Evolutionary conservation across 2,113 vertebrate species (phyloP).

Genomic region (Tringa solitaria): DNA sequence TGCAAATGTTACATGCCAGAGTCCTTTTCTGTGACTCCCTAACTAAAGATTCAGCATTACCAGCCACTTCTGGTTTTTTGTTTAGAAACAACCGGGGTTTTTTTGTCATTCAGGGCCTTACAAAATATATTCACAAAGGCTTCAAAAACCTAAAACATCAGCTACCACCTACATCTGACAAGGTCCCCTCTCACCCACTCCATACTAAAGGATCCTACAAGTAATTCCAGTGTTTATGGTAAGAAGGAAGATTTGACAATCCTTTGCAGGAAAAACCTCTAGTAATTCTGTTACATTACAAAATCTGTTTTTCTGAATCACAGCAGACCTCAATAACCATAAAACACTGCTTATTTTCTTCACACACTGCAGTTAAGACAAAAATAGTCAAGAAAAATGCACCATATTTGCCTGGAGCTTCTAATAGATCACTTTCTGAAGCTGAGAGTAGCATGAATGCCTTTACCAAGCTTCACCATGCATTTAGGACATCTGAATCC

Average conservation of each 20-base stretch:
- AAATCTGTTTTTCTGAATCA: neutral
- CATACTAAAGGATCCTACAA: neutral
- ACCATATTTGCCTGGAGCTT: neutral
- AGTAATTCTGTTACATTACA: neutral
- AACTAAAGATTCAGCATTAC: neutral
- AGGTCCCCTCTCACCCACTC: neutral
- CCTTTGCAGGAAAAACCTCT: neutral
- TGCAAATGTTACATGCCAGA: neutral
- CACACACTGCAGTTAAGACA: neutral
- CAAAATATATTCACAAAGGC: neutral
- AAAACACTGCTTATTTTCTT: neutral
- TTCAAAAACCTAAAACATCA: neutral
- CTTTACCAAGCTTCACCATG: neutral
- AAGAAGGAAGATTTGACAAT: neutral
- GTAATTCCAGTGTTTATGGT: neutral
- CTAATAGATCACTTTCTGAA: neutral
- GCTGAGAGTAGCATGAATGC: neutral
- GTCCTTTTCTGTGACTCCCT: neutral
- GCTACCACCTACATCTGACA: neutral
- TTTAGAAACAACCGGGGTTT: neutral
- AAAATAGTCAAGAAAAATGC: neutral
- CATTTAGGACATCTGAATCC: neutral
- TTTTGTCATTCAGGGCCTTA: neutral
- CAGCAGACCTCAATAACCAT: neutral
- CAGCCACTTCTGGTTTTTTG: neutral